phyloP scores from a whole-genome alignment of 2,113 vertebrate species.

The Saccopteryx leptura region DNA sequence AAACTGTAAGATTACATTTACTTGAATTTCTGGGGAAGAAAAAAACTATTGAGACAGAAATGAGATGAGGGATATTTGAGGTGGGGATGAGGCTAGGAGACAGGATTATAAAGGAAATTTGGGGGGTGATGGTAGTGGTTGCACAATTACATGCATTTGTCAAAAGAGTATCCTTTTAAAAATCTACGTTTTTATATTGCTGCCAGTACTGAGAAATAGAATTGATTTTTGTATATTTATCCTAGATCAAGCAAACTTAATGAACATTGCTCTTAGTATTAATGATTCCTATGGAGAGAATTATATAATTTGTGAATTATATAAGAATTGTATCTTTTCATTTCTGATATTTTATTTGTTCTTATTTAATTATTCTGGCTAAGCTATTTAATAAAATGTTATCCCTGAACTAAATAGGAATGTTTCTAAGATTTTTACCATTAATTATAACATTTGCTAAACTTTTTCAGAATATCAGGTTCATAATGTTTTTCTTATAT shows the following conservation, averaged over 20 bases:
- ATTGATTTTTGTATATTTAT: not conserved
- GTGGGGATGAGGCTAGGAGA: not conserved
- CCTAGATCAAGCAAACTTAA: not conserved
- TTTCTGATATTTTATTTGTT: constrained; percentile 35
- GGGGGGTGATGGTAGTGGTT: not conserved
- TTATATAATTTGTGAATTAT: not conserved
- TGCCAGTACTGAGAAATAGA: not conserved
- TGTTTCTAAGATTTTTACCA: constrained; percentile 18
- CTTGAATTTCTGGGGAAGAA: not conserved
- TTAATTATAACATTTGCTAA: not conserved
- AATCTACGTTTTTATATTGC: not conserved
- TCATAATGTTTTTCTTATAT: not conserved
- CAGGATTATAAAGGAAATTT: not conserved
- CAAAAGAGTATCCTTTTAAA: not conserved
- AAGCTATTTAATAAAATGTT: not conserved
- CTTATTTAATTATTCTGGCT: not conserved
- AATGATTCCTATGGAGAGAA: not conserved
- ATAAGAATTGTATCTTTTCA: not conserved
- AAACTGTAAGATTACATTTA: not conserved
- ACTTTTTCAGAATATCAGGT: not conserved
- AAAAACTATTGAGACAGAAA: not conserved
- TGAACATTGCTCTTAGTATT: not conserved
- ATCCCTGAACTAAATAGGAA: not conserved
- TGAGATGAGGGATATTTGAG: not conserved
- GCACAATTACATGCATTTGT: not conserved